Percentiles rank a stretch among this genome's conserved stretches.
Evolutionary conservation across 2,888 invertebrate genomes (phyloP).

Genomic region (Diadegma fenestrale): DNA sequence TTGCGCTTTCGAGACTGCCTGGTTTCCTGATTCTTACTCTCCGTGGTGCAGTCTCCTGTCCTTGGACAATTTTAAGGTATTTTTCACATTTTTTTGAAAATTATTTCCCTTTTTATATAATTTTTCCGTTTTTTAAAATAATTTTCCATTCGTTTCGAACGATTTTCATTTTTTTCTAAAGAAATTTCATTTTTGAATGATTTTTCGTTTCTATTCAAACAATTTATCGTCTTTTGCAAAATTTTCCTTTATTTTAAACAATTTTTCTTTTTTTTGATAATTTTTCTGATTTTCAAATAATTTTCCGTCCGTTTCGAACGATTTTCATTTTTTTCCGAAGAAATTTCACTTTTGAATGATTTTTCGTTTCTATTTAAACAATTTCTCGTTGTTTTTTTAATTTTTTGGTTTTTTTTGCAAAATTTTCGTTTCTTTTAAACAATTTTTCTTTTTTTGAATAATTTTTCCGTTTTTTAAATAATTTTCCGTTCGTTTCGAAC

Average conservation of each 20-base stretch:
- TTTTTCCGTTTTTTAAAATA: not conserved
- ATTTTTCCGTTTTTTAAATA: not conserved
- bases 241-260: not conserved
- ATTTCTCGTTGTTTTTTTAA: too few species aligned
- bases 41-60: slow-evolving; percentile 93
- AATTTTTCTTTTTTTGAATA: too few species aligned
- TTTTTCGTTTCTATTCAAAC: too few species aligned
- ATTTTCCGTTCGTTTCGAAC: slow-evolving; percentile 72
- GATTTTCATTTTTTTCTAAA: too few species aligned
- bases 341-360: too few species aligned
- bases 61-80: slow-evolving; percentile 86
- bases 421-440: too few species aligned
- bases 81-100: slow-evolving; percentile 58
- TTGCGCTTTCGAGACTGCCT: slow-evolving; percentile 94
- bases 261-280: not conserved
- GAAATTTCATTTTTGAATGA: too few species aligned
- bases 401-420: too few species aligned
- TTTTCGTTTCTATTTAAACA: too few species aligned
- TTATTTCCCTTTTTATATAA: not conserved
- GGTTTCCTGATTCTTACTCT: slow-evolving; percentile 88
- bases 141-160: slow-evolving; percentile 74
- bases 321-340: too few species aligned
- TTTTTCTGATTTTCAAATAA: too few species aligned
- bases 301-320: slow-evolving; percentile 73
- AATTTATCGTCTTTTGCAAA: too few species aligned